A percentile compares a stretch with the other conserved stretches of the same genome.
Evolutionary conservation across 2,888 invertebrate genomes (phyloP).

Genomic region (Apodemia duryi): DNA sequence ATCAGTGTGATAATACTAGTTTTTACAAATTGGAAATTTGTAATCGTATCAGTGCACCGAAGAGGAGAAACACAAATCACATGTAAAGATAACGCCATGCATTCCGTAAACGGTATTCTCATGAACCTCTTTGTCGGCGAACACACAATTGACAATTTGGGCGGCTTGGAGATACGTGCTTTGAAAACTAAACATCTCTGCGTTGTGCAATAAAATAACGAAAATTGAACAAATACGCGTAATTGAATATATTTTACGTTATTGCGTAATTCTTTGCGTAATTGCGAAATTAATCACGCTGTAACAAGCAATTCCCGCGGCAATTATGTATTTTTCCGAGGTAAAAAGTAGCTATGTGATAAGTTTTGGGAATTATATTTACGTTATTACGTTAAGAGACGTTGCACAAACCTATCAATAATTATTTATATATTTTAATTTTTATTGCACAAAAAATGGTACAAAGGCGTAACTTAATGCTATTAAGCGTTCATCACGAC

Average conservation of each 20-base stretch:
- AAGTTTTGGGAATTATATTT: no score
- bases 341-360: no score
- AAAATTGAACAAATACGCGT: background rate
- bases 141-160: background rate
- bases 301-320: no score
- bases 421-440: no score
- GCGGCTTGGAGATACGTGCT: background rate
- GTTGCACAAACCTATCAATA: no score
- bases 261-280: no score
- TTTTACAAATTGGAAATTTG: background rate
- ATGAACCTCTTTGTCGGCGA: constrained; percentile 11
- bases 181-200: background rate
- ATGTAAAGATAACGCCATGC: background rate
- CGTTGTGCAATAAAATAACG: background rate
- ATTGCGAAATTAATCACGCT: no score
- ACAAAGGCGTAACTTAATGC: no score
- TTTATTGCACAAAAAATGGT: no score
- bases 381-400: no score
- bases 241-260: background rate
- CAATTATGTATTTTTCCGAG: no score
- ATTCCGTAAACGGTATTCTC: constrained; percentile 9
- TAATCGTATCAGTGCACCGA: background rate
- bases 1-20: background rate
- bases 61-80: constrained; percentile 1
- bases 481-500: no score